phyloP scores from a whole-genome alignment of 2,113 vertebrate genomes.

The Oncorhynchus nerka region DNA sequence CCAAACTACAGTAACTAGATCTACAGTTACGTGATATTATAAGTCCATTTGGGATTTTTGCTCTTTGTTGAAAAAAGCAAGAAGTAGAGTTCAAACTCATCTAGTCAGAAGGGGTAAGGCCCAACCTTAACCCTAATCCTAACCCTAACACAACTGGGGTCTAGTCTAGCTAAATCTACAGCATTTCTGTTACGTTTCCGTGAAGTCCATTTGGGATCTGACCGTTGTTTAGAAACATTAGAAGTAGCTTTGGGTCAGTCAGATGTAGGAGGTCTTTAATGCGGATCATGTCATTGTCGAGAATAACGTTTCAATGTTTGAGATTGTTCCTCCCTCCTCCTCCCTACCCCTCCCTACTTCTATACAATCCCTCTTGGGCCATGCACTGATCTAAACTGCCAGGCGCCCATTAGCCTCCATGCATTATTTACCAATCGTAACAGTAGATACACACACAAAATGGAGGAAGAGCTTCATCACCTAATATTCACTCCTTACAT shows the following conservation, averaged over 20 bases:
- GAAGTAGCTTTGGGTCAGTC: background rate
- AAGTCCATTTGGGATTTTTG: no score
- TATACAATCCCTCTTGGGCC: conserved; percentile 34
- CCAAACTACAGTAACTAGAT: background rate
- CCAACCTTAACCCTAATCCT: no score
- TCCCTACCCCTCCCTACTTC: no score
- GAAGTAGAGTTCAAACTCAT: no score
- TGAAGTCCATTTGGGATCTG: background rate
- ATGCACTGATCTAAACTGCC: conserved; percentile 34
- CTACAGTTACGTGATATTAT: background rate
- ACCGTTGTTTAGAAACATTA: background rate
- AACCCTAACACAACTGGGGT: no score
- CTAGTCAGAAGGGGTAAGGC: no score
- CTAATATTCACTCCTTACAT: conserved; percentile 35
- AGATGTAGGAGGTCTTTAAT: background rate
- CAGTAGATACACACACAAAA: conserved; percentile 61
- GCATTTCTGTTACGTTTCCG: no score
- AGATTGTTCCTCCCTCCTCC: background rate
- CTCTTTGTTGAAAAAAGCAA: no score
- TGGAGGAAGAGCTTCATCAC: conserved; percentile 58
- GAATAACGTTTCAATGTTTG: background rate
- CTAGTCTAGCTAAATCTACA: background rate
- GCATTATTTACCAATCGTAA: conserved; percentile 68
- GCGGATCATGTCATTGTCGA: no score
- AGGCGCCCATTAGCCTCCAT: conserved; percentile 64